Conservation (phyloP, 2,888 invertebrate species). For the Ethmia dodecea region DNA sequence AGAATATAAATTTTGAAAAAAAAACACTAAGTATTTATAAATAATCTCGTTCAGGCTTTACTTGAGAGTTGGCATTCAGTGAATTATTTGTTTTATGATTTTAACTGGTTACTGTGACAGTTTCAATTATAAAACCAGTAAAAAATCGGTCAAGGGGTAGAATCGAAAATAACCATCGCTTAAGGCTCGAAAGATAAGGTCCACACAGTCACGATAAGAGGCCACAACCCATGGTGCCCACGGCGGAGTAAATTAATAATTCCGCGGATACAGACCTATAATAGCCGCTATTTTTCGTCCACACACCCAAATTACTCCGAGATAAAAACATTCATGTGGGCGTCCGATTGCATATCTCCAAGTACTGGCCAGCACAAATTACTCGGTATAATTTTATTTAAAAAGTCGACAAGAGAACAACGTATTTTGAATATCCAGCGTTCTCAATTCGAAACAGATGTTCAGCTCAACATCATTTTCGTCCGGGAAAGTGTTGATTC, state of each 20-base stretch:
- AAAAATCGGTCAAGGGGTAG: constrained; percentile 19
- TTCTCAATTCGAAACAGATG: constrained; percentile 17
- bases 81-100: no score
- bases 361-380: constrained; percentile 20
- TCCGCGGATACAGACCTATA: constrained; percentile 34
- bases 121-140: background rate
- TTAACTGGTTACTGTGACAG: no score
- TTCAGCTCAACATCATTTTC: constrained; percentile 12
- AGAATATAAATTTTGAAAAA: no score
- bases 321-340: constrained; percentile 34
- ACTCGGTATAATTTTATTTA: constrained; percentile 7
- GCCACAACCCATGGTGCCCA: constrained; percentile 29
- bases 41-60: no score
- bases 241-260: constrained; percentile 43
- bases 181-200: constrained; percentile 28
- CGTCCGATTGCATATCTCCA: constrained; percentile 30
- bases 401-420: constrained; percentile 4
- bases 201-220: constrained; percentile 37
- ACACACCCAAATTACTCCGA: constrained; percentile 31
- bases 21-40: no score
- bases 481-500: constrained; percentile 16
- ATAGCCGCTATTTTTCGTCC: constrained; percentile 34
- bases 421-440: constrained; percentile 15
- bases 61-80: no score
- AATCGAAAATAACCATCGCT: constrained; percentile 21